Percentiles rank a stretch among this genome's conserved stretches.
phyloP scores from a whole-genome alignment of 1,140 invertebrate species.

The Caerostris darwini region DNA sequence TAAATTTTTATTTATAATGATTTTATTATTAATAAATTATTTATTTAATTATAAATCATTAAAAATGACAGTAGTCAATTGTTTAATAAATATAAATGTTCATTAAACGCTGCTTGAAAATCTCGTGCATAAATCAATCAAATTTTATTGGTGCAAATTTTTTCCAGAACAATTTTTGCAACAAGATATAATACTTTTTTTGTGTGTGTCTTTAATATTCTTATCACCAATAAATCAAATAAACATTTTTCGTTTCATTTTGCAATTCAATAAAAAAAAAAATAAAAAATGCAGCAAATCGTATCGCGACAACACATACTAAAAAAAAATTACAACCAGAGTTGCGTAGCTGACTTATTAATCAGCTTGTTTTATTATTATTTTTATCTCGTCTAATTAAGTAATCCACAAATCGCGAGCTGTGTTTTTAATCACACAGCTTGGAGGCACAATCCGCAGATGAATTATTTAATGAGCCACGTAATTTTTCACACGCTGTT shows the following conservation, averaged over 20 bases:
- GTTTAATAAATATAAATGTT: too few species aligned
- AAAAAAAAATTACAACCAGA: background rate
- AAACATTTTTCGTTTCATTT: background rate
- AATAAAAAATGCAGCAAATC: background rate
- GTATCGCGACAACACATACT: too few species aligned
- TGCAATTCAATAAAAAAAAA: background rate
- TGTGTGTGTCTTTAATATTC: background rate
- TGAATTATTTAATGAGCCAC: conserved; percentile 45
- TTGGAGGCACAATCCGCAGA: background rate
- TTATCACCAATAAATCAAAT: background rate
- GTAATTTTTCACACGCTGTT: conserved; percentile 46
- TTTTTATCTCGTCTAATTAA: conserved; percentile 1
- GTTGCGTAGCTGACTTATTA: background rate
- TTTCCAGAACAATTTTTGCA: background rate
- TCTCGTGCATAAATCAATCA: too few species aligned
- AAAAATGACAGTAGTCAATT: too few species aligned
- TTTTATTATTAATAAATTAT: too few species aligned
- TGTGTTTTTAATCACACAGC: conserved; percentile 36
- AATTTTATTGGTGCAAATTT: background rate
- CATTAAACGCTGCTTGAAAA: too few species aligned
- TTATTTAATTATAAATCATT: too few species aligned
- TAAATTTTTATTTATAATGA: too few species aligned
- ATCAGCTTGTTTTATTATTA: background rate
- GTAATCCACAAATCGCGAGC: background rate
- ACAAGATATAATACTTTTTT: background rate